phyloP scores from a whole-genome alignment of 2,888 invertebrate genomes.

The Tachystola acroxantha region DNA sequence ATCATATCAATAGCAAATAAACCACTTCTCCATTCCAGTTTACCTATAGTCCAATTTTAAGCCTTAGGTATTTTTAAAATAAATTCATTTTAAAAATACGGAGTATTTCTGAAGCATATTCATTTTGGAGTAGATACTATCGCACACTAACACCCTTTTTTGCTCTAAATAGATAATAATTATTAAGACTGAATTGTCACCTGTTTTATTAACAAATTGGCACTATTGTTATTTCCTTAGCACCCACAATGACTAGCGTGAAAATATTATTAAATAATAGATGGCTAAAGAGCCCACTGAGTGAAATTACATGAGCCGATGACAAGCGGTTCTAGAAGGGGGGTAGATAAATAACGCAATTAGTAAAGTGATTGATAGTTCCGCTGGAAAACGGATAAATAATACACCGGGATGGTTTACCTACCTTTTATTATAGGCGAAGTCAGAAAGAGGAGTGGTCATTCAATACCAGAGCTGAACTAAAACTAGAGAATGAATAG shows the following conservation, averaged over 20 bases:
- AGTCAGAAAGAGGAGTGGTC: no score
- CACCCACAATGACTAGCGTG: constrained; percentile 29
- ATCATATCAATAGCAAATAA: no score
- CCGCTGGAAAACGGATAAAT: constrained; percentile 22
- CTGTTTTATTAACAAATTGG: neutral
- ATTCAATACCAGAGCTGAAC: no score
- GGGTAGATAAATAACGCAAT: constrained; percentile 66
- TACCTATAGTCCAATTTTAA: no score
- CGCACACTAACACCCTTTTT: no score
- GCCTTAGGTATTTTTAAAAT: no score
- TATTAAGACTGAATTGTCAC: neutral
- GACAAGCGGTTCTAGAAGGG: constrained; percentile 55
- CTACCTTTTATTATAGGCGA: neutral
- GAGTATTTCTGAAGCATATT: no score
- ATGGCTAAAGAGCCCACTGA: constrained; percentile 51
- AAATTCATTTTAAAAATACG: no score
- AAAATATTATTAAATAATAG: constrained; percentile 50
- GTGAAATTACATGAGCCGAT: constrained; percentile 64
- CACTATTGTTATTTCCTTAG: neutral
- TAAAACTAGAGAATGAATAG: neutral
- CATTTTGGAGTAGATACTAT: no score
- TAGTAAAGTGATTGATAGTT: constrained; percentile 67
- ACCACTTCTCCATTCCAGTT: no score
- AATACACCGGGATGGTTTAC: neutral
- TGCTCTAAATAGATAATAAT: no score